phyloP scores from a whole-genome alignment of 2,888 invertebrate genomes.

The Tiliacea citrago region DNA sequence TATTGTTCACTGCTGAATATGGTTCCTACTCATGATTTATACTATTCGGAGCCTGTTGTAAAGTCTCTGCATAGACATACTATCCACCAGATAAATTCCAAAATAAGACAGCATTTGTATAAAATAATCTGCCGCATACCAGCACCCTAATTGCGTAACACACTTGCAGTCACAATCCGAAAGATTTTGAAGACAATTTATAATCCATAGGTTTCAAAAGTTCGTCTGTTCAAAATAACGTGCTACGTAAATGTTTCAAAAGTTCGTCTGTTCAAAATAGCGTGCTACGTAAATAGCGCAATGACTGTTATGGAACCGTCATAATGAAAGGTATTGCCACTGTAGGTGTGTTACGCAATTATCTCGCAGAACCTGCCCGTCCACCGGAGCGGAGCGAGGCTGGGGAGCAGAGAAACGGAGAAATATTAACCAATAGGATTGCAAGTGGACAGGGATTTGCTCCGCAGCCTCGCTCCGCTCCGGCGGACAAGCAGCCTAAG shows the following conservation, averaged over 20 bases:
- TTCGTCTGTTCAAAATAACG: background rate
- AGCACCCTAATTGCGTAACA: background rate
- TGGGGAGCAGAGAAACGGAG: too few relatives aligned
- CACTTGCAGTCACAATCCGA: too few relatives aligned
- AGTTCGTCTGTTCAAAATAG: background rate
- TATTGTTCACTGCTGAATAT: background rate
- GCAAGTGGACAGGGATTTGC: too few relatives aligned
- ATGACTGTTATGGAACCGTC: background rate
- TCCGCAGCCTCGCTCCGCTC: too few relatives aligned
- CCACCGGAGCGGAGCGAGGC: too few relatives aligned
- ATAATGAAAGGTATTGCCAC: background rate
- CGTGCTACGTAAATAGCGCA: too few relatives aligned
- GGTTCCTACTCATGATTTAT: background rate
- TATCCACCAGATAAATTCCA: background rate
- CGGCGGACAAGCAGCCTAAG: too few relatives aligned
- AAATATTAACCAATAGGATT: too few relatives aligned
- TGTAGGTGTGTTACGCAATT: background rate
- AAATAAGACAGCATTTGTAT: background rate
- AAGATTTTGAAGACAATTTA: background rate
- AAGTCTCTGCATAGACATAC: background rate
- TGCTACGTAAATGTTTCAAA: background rate
- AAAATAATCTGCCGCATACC: background rate
- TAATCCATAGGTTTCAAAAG: background rate
- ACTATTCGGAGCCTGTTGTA: background rate
- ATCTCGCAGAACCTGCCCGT: background rate